Evolutionary conservation across 2,797 vertebrate genomes (phyloP).

Genomic region (Staurois parvus): DNA sequence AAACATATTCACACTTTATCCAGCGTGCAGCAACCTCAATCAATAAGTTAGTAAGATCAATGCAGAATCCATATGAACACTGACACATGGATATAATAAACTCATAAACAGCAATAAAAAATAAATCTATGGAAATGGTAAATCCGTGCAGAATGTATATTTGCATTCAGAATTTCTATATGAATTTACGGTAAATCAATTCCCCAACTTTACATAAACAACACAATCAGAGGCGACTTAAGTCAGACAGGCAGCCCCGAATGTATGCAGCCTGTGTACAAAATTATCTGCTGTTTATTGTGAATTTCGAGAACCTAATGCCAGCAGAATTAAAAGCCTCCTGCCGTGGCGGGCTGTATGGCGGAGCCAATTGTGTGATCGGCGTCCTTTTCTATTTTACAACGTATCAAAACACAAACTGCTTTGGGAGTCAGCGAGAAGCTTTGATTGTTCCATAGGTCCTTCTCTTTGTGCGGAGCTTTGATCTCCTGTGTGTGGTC

Average conservation of each 20-base stretch:
- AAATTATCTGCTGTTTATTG: too few relatives aligned
- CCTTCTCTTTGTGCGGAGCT: background rate
- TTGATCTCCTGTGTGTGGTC: constrained; percentile 16
- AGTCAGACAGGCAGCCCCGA: background rate
- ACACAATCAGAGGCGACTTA: background rate
- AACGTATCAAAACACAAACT: background rate
- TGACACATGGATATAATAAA: background rate
- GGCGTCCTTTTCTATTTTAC: background rate
- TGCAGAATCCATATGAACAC: background rate
- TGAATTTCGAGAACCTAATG: background rate
- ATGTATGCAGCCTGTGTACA: background rate
- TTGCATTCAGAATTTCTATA: background rate
- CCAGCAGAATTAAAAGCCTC: background rate
- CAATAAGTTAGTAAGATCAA: background rate
- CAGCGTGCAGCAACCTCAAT: too few relatives aligned
- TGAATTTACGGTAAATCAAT: background rate
- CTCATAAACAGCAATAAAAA: background rate
- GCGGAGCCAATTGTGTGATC: background rate
- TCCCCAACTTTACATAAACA: background rate
- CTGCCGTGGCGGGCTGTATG: too few relatives aligned
- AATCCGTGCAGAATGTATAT: background rate
- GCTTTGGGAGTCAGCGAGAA: background rate
- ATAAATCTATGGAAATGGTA: background rate
- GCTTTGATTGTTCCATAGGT: background rate
- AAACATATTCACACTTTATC: background rate